Evolutionary conservation across 2,113 vertebrate species (phyloP).

Genomic region (Platycercus adscitus): DNA sequence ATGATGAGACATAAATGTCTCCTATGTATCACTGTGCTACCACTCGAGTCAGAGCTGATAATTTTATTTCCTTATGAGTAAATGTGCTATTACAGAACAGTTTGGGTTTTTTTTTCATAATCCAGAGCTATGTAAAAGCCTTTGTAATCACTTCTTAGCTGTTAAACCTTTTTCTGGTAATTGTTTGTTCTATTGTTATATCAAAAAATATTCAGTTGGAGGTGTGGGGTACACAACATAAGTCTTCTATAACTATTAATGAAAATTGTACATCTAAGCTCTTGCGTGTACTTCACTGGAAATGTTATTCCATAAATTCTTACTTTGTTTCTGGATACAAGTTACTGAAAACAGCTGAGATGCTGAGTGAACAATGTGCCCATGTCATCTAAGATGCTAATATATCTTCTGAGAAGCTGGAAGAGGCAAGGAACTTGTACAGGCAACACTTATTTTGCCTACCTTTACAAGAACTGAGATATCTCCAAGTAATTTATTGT

Average conservation of each 20-base stretch:
- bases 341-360: background rate
- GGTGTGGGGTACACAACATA: background rate
- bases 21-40: background rate
- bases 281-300: background rate
- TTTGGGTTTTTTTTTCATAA: background rate
- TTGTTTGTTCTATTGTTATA: background rate
- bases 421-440: background rate
- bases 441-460: background rate
- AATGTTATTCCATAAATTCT: background rate
- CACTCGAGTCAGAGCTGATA: background rate
- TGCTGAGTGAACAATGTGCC: background rate
- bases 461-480: background rate
- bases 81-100: background rate
- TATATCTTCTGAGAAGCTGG: background rate
- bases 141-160: background rate
- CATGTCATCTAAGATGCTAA: background rate
- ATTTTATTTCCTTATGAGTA: background rate
- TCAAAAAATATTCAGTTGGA: background rate
- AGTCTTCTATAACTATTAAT: background rate
- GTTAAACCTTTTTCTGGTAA: background rate
- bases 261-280: background rate
- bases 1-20: background rate
- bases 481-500: background rate
- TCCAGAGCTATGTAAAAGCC: background rate
- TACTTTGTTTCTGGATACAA: background rate